These are phyloP conservation scores for Drosophila biarmipes DNA, from an alignment of 1,140 invertebrate genomes.

Conservation along the genomic window DNA sequence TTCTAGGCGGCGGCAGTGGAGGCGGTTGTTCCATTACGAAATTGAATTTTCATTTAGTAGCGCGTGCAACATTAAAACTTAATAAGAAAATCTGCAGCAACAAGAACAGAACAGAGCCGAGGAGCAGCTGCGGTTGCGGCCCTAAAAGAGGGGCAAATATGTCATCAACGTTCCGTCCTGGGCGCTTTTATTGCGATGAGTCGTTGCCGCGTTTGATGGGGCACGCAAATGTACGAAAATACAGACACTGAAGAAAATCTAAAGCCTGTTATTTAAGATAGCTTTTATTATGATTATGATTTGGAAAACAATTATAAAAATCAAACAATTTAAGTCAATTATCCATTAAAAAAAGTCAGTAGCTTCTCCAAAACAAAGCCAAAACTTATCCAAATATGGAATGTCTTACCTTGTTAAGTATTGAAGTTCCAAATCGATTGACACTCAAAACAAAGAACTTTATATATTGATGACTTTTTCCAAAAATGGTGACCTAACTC, in stretches of 20 bases:
- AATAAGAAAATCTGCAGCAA: slow-evolving; percentile 77
- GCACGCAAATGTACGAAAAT: slow-evolving; percentile 27
- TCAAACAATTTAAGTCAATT: too few species aligned
- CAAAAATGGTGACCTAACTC: too few species aligned
- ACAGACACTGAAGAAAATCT: slow-evolving; percentile 2
- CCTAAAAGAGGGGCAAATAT: slow-evolving; percentile 58
- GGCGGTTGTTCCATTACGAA: slow-evolving; percentile 59
- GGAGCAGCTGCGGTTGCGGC: slow-evolving; percentile 35
- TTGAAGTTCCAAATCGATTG: too few species aligned
- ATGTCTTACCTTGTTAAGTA: too few species aligned
- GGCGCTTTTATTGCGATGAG: slow-evolving; percentile 64
- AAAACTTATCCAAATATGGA: too few species aligned
- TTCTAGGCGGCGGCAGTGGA: background rate
- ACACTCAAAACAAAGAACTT: too few species aligned
- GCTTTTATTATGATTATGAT: too few species aligned
- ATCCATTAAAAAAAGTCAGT: too few species aligned
- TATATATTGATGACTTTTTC: too few species aligned
- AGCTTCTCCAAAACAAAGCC: too few species aligned
- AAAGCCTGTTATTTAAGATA: background rate
- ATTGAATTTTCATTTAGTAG: slow-evolving; percentile 79
- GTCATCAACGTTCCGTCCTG: slow-evolving; percentile 54
- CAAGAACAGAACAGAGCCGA: slow-evolving; percentile 2
- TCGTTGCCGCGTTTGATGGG: slow-evolving; percentile 58
- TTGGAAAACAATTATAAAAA: background rate
- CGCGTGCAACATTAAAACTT: slow-evolving; percentile 77